Base-by-base conservation (phyloP, 1,140 invertebrate species). In the Ditylenchus dipsaci region DNA sequence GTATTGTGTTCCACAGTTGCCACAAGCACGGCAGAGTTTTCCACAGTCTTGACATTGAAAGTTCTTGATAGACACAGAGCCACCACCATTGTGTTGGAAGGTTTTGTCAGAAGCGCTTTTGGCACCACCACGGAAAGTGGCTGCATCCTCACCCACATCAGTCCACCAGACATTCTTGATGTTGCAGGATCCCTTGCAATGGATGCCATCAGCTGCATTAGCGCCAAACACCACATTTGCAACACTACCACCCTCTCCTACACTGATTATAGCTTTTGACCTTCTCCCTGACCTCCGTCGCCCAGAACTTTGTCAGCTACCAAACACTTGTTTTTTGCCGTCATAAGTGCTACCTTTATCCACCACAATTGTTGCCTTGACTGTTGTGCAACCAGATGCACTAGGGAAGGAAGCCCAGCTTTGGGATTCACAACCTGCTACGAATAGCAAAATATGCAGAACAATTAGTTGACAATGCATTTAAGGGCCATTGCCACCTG, bases 51-150 rank as follows among this genome's bases (percentile, higher is more conserved):
- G 1, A 43, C 17, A 17, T 30, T 64, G 63, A 11, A 62, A 66
- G 19, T 66, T 66, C 26, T 19, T 66, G 53, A 64, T 19, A 30
- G 42, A 49, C 21, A 62, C 19, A 15, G 3, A n/a, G 1, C 64
- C 64, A 17, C 21, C 43, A 21, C 64, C 64, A 27, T 66, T 64
- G 38, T 53, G 1, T 26, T 66, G 64, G 53, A 66, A 65, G 33
- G 56, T 45, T 29, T 65, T 65, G 43, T 65, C 63, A n/a, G 13
- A 1, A 23, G 63, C 63, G 9, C 21, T 17, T 29, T 63, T 1
- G 15, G 58, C 63, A 23, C 64, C 64, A n/a, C 64, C 64, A 26
- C 64, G 64, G 53, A 66, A 66, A 15, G 64, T 66, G 21, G 64
- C 62, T 21, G 63, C 64, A 27, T 66, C 64, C 33, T 66, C 64